phyloP scores from a whole-genome alignment of 2,888 invertebrate genomes.

The Macaria notata region DNA sequence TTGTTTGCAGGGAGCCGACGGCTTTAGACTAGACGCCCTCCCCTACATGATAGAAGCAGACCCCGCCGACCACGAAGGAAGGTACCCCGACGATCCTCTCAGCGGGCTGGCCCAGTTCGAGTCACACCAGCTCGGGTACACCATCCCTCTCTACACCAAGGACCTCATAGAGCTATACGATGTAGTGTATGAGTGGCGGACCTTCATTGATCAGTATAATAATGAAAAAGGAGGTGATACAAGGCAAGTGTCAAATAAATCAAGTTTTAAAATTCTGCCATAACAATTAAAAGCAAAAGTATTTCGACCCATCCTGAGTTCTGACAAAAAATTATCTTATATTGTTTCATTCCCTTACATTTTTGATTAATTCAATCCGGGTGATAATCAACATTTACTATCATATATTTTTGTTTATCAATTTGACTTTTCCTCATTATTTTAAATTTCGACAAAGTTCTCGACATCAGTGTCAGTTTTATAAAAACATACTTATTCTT shows the following conservation, averaged over 20 bases:
- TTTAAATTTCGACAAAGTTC: too few species aligned
- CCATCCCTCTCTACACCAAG: constrained; percentile 84
- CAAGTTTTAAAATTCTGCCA: too few species aligned
- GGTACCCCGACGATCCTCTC: constrained; percentile 77
- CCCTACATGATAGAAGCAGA: constrained; percentile 81
- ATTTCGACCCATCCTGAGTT: too few species aligned
- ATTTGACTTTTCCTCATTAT: too few species aligned
- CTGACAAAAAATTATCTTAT: too few species aligned
- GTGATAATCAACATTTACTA: too few species aligned
- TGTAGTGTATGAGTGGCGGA: constrained; percentile 81
- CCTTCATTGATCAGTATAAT: constrained; percentile 75
- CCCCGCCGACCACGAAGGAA: constrained; percentile 56
- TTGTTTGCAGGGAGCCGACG: constrained; percentile 76
- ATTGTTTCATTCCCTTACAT: too few species aligned
- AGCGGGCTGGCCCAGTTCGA: constrained; percentile 67
- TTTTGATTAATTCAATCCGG: too few species aligned
- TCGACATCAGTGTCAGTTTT: too few species aligned
- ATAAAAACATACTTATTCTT: too few species aligned
- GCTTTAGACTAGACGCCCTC: constrained; percentile 87
- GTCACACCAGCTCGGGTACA: constrained; percentile 78
- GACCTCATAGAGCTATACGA: constrained; percentile 83
- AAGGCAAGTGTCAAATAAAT: constrained; percentile 49
- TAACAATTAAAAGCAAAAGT: too few species aligned
- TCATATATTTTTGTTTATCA: too few species aligned
- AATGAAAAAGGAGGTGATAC: constrained; percentile 62